Base-by-base conservation (phyloP, 1,140 invertebrate genomes). In the Liolophura sinensis region DNA sequence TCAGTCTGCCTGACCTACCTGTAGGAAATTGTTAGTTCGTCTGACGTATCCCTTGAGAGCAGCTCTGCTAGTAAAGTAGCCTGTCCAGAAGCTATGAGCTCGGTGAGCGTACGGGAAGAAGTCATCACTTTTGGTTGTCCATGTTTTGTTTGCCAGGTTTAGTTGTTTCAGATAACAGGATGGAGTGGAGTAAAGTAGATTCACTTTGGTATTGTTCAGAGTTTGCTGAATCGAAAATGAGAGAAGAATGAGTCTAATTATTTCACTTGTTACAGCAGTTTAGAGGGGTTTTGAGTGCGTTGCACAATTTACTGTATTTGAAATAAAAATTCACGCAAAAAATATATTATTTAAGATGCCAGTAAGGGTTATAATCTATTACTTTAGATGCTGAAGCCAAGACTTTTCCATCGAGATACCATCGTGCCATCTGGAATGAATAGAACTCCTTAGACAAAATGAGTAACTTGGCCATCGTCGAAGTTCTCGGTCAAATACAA, bases 51-150 rank as follows among this genome's bases (percentile, higher is more conserved):
- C 89, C 76, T 96, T 96, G 0, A 93, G 86, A 0, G 92, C 90
- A 14, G 93, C 92, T 59, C 93, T 74, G 72, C 94, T 97, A 0
- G 93, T 94, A 78, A 93, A 98, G 79, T 95, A 98, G 0, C 96
- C 96, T 0, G 93, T 96, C 95, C 95, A 98, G 79, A 90, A 96
- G 0, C 90, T 86, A 73, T 96, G 90, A 0, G 88, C 86, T 74
- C 92, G 90, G 65, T 91, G 92, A 0, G 93, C 90, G 83, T 98
- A 98, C 0, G 96, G 96, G 74, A 96, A 95, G 86, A 96, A 97
- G 73, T 95, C 93, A 72, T 93, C 91, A 12, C 82, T 81, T 76
- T 94, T 94, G 0, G 86, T 88, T 0, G 91, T 84, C 85, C 92
- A 89, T 0, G 83, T 86, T 22, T 80, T 74, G 69, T 90, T 87